phyloP scores from a whole-genome alignment of 2,888 invertebrate genomes.

The Polydesmus complanatus region DNA sequence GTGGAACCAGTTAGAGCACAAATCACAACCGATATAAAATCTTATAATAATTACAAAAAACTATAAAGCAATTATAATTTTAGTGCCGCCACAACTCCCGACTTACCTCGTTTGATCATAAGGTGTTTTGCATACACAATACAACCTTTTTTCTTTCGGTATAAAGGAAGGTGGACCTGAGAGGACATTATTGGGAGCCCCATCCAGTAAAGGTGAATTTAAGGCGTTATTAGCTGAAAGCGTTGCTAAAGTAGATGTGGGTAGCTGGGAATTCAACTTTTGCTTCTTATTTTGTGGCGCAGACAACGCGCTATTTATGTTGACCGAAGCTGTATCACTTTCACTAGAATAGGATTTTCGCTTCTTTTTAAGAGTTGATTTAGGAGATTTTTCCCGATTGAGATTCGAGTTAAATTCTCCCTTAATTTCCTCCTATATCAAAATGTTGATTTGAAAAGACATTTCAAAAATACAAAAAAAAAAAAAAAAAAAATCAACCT shows the following conservation, averaged over 20 bases:
- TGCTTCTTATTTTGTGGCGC: constrained; percentile 10
- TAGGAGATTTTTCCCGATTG: background rate
- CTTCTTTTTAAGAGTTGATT: constrained; percentile 18
- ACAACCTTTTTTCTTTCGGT: constrained; percentile 55
- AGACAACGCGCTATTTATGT: constrained; percentile 5
- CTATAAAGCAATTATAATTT: background rate
- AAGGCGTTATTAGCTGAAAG: no score
- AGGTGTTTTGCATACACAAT: constrained; percentile 83
- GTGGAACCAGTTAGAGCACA: constrained; percentile 98
- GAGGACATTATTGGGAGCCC: constrained; percentile 29
- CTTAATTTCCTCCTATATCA: constrained; percentile 11
- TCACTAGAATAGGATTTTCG: constrained; percentile 20
- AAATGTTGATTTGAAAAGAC: constrained; percentile 5
- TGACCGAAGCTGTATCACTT: constrained; percentile 13
- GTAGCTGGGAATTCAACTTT: background rate
- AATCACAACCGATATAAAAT: constrained; percentile 94
- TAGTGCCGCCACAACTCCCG: background rate
- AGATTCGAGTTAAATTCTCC: constrained; percentile 4
- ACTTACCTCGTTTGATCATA: constrained; percentile 84
- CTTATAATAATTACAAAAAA: constrained; percentile 34
- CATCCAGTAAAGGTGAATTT: constrained; percentile 1
- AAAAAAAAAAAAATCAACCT: constrained; percentile 33
- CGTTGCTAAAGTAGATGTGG: background rate
- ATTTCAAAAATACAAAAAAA: background rate
- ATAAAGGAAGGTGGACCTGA: constrained; percentile 29